phyloP scores from a whole-genome alignment of 1,140 invertebrate species.

The Brachionus rotundiformis region DNA sequence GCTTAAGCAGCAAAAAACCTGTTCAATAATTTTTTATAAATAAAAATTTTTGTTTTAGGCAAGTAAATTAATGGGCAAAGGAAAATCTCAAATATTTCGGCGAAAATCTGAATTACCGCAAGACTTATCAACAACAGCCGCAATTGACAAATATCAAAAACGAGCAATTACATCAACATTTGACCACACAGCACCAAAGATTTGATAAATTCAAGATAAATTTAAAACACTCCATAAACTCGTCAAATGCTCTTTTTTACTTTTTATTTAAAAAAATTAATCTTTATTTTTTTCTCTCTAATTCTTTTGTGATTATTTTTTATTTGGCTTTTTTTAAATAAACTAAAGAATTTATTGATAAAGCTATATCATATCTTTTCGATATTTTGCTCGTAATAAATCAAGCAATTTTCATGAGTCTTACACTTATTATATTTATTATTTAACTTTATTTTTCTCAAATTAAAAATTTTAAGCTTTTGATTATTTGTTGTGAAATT shows the following conservation, averaged over 20 bases:
- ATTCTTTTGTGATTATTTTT: constrained; percentile 12
- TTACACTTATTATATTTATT: constrained; percentile 18
- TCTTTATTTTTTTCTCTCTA: constrained; percentile 1
- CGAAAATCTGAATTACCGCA: constrained; percentile 87
- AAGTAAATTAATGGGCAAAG: constrained; percentile 70
- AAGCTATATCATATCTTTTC: not conserved
- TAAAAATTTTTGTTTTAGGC: constrained; percentile 56
- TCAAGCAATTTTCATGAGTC: constrained; percentile 5
- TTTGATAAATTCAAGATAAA: not conserved
- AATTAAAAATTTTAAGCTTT: not conserved
- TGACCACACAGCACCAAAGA: constrained; percentile 40
- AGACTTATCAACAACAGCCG: constrained; percentile 65
- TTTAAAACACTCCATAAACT: not conserved
- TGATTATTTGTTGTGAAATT: constrained; percentile 16
- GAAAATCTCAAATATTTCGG: constrained; percentile 76
- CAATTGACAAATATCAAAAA: constrained; percentile 38
- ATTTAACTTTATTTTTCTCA: not conserved
- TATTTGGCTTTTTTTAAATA: not conserved
- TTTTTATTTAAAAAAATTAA: not conserved
- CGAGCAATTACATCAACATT: constrained; percentile 1
- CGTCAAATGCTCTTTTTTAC: not conserved
- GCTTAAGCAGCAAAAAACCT: not conserved
- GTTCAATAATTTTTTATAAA: not conserved
- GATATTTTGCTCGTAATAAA: not conserved
- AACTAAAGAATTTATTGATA: not conserved